Evolutionary conservation across 2,888 invertebrate species (phyloP).

Genomic region (Orthosia cruda): DNA sequence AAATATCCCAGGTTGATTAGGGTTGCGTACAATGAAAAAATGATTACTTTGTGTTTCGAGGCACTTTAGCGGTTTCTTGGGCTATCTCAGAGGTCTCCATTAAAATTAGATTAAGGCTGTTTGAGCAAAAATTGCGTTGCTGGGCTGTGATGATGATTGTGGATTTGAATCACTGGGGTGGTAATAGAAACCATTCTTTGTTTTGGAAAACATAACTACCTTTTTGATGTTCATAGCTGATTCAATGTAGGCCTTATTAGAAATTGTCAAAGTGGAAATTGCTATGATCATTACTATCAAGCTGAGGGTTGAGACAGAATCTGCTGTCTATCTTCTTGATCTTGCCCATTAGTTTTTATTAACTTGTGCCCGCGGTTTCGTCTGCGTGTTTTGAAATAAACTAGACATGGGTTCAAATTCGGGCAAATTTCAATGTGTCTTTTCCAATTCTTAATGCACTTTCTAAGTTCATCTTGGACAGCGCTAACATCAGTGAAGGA

Average conservation of each 20-base stretch:
- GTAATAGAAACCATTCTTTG: neutral
- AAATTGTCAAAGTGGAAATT: neutral
- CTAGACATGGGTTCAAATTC: too few species aligned
- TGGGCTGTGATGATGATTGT: neutral
- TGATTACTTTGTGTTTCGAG: conserved; percentile 52
- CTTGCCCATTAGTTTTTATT: too few species aligned
- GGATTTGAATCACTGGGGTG: neutral
- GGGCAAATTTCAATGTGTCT: too few species aligned
- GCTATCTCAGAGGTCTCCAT: conserved; percentile 53
- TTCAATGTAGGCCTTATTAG: neutral
- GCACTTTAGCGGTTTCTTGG: conserved; percentile 54
- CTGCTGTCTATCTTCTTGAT: too few species aligned
- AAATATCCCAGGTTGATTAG: conserved; percentile 70
- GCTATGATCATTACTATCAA: neutral
- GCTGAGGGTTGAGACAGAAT: neutral
- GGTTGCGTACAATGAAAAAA: conserved; percentile 61
- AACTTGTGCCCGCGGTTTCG: too few species aligned
- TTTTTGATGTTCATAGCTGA: neutral
- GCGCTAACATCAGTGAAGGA: too few species aligned
- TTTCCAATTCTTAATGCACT: too few species aligned
- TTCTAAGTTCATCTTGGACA: too few species aligned
- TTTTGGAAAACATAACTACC: neutral
- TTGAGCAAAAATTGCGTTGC: conserved; percentile 33
- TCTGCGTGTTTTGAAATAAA: too few species aligned
- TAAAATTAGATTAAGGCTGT: conserved; percentile 62